Conservation (phyloP, 2,888 invertebrate genomes). For the Parapristionchus giblindavisi region DNA sequence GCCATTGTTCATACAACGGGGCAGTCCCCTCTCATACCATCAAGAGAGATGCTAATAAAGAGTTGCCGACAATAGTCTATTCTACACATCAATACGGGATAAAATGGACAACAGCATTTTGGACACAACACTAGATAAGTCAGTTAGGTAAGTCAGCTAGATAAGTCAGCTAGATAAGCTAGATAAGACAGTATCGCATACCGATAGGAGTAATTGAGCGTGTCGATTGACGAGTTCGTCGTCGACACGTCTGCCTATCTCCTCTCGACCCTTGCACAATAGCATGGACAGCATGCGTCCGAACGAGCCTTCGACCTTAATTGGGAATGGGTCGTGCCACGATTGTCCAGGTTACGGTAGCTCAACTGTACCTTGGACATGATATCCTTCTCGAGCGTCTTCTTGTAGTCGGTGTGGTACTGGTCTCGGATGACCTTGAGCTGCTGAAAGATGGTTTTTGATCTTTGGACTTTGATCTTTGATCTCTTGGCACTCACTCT, state of each 20-base stretch:
- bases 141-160: no score
- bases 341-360: neutral
- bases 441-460: constrained; percentile 54
- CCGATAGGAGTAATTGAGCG: constrained; percentile 44
- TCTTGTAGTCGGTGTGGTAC: constrained; percentile 61
- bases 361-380: constrained; percentile 50
- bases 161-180: no score
- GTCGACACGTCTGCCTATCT: constrained; percentile 54
- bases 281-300: constrained; percentile 63
- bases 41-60: no score
- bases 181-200: constrained; percentile 9
- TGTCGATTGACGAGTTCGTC: constrained; percentile 56
- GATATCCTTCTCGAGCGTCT: constrained; percentile 64
- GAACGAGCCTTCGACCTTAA: constrained; percentile 66
- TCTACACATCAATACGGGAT: no score
- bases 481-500: constrained; percentile 52
- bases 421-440: constrained; percentile 66
- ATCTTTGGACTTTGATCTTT: neutral
- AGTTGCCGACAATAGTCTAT: no score
- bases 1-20: no score
- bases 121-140: no score
- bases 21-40: no score
- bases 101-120: no score
- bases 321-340: no score
- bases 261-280: constrained; percentile 57